These are phyloP conservation scores for Bilobella aurantiaca DNA, from an alignment of 1,140 invertebrate species.

Conservation along the genomic window DNA sequence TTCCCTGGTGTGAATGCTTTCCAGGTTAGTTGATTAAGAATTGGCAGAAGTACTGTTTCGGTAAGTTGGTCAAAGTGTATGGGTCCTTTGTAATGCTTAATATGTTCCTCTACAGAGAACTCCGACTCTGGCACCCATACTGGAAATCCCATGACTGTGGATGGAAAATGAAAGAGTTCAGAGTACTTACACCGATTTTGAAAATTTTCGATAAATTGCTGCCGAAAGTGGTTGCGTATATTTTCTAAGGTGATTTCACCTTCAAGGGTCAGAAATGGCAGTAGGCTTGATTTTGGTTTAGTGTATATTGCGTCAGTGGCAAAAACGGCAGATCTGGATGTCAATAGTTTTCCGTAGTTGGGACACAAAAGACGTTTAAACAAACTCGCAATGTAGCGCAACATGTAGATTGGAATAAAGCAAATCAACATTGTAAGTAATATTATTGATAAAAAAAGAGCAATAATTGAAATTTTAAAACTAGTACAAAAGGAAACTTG, in stretches of 20 bases:
- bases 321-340: background rate
- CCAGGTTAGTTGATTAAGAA: background rate
- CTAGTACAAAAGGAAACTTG: background rate
- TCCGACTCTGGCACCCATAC: background rate
- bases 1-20: background rate
- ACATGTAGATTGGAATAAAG: background rate
- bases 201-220: background rate
- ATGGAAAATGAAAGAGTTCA: background rate
- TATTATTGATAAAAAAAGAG: background rate
- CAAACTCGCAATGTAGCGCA: background rate
- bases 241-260: background rate
- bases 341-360: background rate
- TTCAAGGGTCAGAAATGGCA: background rate
- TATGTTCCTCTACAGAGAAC: background rate
- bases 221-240: background rate
- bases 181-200: too few species aligned
- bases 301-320: background rate
- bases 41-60: background rate
- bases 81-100: background rate
- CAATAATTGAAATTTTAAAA: background rate
- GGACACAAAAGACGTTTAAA: background rate
- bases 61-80: background rate
- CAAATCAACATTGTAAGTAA: background rate
- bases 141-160: background rate
- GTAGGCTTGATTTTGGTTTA: background rate